Evolutionary conservation across 1,140 invertebrate genomes (phyloP).

Genomic region (Atta colombica): DNA sequence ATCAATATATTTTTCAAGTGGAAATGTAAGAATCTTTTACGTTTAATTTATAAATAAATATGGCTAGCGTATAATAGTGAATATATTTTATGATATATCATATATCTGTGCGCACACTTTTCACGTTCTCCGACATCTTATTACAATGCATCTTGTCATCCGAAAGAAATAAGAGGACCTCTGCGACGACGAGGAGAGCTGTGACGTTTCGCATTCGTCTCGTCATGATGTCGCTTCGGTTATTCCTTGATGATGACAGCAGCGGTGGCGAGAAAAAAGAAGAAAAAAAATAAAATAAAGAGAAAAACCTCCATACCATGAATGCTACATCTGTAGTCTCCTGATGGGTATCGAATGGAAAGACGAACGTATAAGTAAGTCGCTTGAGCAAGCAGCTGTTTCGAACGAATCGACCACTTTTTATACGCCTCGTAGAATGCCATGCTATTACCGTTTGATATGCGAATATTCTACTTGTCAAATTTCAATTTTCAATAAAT

Average conservation of each 20-base stretch:
- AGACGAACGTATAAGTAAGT: slow-evolving; percentile 33
- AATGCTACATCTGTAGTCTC: slow-evolving; percentile 60
- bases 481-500: slow-evolving; percentile 23
- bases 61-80: not conserved
- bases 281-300: slow-evolving; percentile 48
- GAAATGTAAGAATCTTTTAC: not conserved
- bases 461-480: slow-evolving; percentile 31
- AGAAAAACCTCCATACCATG: slow-evolving; percentile 51
- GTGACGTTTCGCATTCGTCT: slow-evolving; percentile 58
- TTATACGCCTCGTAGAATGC: slow-evolving; percentile 15
- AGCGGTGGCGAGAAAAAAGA: slow-evolving; percentile 5
- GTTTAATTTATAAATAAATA: slow-evolving; percentile 17
- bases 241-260: slow-evolving; percentile 66
- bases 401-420: slow-evolving; percentile 38
- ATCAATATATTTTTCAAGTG: not conserved
- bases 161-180: slow-evolving; percentile 44
- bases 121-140: slow-evolving; percentile 3
- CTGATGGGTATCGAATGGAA: slow-evolving; percentile 59
- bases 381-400: slow-evolving; percentile 39
- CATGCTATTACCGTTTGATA: slow-evolving; percentile 39
- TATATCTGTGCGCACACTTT: not conserved
- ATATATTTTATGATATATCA: not conserved
- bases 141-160: slow-evolving; percentile 19
- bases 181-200: slow-evolving; percentile 34
- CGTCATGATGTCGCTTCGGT: slow-evolving; percentile 57